Percentiles rank a stretch among this genome's conserved stretches.
These are phyloP conservation scores for Boulengeromyrus knoepffleri DNA, from an alignment of 2,113 vertebrate genomes.

Conservation along the genomic window DNA sequence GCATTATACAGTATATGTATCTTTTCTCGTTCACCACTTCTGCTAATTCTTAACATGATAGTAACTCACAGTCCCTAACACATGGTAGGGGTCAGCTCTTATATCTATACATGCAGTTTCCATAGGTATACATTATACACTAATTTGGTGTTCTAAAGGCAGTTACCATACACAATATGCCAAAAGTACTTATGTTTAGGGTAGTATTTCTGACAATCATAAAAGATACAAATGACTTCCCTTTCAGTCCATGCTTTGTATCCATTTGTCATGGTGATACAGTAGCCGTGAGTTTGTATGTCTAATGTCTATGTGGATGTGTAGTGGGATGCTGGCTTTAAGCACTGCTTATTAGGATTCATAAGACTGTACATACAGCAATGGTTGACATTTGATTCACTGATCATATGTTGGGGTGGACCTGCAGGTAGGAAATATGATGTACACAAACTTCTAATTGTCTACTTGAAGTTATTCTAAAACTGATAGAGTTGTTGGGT, in stretches of 20 bases:
- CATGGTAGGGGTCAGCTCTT: not conserved
- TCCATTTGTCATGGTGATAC: not conserved
- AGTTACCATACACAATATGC: not conserved
- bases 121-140: not conserved
- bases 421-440: not conserved
- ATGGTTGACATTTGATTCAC: not conserved
- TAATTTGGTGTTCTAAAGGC: not conserved
- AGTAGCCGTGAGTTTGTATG: not conserved
- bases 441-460: not conserved
- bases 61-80: not conserved
- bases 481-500: not conserved
- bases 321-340: not conserved
- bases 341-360: not conserved
- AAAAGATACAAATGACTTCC: not conserved
- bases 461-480: not conserved
- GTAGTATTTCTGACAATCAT: not conserved
- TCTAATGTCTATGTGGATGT: not conserved
- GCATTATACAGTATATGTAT: not conserved
- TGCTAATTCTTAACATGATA: not conserved
- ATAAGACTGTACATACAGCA: not conserved
- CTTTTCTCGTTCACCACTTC: not conserved
- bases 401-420: not conserved
- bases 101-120: not conserved
- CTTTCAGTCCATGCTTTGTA: not conserved
- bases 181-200: not conserved